Evolutionary conservation across 1,140 invertebrate genomes (phyloP).

Genomic region (Acromyrmex heyeri): DNA sequence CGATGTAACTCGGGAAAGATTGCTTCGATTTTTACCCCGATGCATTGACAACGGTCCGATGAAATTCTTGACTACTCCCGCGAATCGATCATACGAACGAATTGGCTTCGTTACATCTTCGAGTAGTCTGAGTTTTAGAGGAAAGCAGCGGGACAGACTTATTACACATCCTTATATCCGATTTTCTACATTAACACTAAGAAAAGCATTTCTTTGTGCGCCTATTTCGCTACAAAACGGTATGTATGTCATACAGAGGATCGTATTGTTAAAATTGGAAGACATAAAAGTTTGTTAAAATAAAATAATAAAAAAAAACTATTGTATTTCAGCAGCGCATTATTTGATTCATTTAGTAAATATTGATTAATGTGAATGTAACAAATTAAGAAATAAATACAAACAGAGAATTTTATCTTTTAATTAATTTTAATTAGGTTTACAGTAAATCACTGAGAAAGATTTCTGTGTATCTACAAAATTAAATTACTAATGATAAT

Average conservation of each 20-base stretch:
- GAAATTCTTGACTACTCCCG: neutral
- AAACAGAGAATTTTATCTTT: neutral
- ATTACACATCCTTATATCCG: neutral
- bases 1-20: conserved; percentile 18
- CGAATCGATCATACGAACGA: conserved; percentile 7
- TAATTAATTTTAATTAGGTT: conserved; percentile 6
- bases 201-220: neutral
- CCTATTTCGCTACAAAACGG: neutral
- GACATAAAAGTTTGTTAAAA: neutral
- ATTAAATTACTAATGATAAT: neutral
- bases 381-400: neutral
- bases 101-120: conserved; percentile 31
- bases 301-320: neutral
- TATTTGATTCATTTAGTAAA: neutral
- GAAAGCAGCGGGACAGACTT: neutral
- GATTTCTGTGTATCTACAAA: neutral
- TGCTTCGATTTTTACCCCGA: conserved; percentile 13
- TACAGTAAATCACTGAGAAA: neutral
- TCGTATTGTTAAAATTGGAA: conserved; percentile 15
- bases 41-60: neutral
- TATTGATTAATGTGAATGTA: neutral
- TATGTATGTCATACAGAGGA: neutral
- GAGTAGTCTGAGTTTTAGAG: neutral
- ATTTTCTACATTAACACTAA: conserved; percentile 40
- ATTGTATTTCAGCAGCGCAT: neutral